These are phyloP conservation scores for Megamerina dolium DNA, from an alignment of 2,888 invertebrate species.

Conservation along the genomic window DNA sequence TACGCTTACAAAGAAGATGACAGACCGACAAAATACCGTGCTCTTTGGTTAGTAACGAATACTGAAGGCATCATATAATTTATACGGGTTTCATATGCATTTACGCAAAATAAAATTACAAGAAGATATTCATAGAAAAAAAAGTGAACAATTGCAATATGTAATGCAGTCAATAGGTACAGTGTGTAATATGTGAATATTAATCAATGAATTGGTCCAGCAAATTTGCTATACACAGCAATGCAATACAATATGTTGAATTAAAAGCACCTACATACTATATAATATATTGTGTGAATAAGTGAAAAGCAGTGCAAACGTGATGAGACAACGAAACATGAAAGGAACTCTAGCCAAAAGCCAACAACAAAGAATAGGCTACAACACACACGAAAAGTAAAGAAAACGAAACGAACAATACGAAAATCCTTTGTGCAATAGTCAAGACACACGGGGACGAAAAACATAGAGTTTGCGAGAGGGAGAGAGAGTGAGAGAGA, in stretches of 20 bases:
- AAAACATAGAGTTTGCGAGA: background rate
- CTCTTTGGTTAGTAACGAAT: conserved; percentile 33
- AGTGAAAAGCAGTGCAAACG: background rate
- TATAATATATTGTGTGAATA: too few species aligned
- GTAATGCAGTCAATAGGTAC: background rate
- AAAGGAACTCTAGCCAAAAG: conserved; percentile 23
- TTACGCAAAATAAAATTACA: conserved; percentile 29
- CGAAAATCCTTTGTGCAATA: too few species aligned
- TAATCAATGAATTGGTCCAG: too few species aligned
- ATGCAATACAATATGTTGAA: too few species aligned
- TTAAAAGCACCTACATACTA: too few species aligned
- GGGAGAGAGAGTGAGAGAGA: background rate
- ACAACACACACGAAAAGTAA: too few species aligned
- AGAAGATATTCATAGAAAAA: conserved; percentile 7
- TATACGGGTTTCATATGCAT: conserved; percentile 37
- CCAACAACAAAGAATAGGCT: background rate
- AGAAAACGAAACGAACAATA: too few species aligned
- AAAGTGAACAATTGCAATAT: too few species aligned
- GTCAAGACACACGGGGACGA: too few species aligned
- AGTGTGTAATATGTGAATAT: background rate
- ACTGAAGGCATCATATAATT: conserved; percentile 39
- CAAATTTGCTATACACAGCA: too few species aligned
- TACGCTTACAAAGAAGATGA: too few species aligned
- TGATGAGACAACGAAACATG: background rate
- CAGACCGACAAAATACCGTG: background rate